These are phyloP conservation scores for Girardinichthys multiradiatus DNA, from an alignment of 2,113 vertebrate species.

Conservation along the genomic window DNA sequence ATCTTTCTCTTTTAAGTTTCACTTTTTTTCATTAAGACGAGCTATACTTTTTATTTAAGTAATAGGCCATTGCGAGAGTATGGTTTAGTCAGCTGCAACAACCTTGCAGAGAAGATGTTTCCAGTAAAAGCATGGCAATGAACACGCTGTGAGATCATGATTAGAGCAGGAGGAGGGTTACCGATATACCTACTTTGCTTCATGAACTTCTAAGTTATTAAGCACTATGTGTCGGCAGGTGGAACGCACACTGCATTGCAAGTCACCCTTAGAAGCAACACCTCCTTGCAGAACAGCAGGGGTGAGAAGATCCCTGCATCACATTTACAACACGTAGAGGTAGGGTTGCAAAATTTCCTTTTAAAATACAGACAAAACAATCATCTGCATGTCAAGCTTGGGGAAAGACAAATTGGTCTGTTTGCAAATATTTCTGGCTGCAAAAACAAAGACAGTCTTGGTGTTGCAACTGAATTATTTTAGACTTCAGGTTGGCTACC, in stretches of 20 bases:
- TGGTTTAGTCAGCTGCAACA: constrained; percentile 11
- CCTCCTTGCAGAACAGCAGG: constrained; percentile 15
- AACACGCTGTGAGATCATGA: constrained; percentile 41
- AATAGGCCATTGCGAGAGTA: constrained; percentile 25
- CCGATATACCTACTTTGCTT: constrained; percentile 23
- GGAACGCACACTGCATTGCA: constrained; percentile 16
- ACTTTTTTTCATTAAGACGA: constrained; percentile 4
- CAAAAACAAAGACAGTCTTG: too few relatives aligned
- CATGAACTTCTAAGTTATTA: constrained; percentile 52
- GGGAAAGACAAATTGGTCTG: neutral
- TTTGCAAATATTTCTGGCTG: neutral
- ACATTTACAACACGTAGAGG: neutral
- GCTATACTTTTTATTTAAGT: constrained; percentile 21
- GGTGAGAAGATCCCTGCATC: constrained; percentile 19
- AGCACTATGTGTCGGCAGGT: constrained; percentile 31
- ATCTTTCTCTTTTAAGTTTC: constrained; percentile 10
- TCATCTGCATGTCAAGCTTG: too few relatives aligned
- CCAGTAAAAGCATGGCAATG: constrained; percentile 38
- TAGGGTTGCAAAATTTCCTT: neutral
- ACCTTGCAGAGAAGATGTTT: constrained; percentile 45
- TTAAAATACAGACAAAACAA: neutral
- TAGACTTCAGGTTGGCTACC: neutral
- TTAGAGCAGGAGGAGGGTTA: constrained; percentile 35
- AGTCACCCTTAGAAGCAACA: constrained; percentile 48
- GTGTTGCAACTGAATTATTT: too few relatives aligned